Evolutionary conservation across 1,140 invertebrate genomes (phyloP).

Genomic region (Venturia canescens): DNA sequence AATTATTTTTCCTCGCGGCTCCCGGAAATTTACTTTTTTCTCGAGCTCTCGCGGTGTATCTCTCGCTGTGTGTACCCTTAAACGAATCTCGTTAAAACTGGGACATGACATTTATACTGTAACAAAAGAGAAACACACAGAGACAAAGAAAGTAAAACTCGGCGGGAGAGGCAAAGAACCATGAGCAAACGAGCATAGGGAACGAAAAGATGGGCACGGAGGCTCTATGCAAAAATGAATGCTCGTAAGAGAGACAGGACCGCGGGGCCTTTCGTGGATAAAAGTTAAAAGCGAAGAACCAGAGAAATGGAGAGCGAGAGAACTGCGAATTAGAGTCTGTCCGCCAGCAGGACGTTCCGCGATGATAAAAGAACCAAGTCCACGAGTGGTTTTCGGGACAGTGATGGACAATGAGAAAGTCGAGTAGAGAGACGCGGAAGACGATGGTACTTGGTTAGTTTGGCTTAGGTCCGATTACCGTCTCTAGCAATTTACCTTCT

Average conservation of each 20-base stretch:
- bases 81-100: not conserved
- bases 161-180: not conserved
- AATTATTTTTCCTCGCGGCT: not conserved
- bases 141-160: not conserved
- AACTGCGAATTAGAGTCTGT: conserved; percentile 16
- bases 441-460: conserved; percentile 35
- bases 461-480: conserved; percentile 42
- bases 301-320: not conserved
- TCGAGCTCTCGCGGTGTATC: not conserved
- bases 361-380: conserved; percentile 36
- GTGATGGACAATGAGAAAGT: not conserved
- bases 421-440: not conserved
- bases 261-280: conserved; percentile 6
- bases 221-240: conserved; percentile 21
- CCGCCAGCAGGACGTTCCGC: not conserved
- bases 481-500: conserved; percentile 39
- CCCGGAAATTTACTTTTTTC: not conserved
- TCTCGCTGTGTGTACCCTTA: not conserved
- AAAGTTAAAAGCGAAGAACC: conserved; percentile 41
- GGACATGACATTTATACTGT: not conserved
- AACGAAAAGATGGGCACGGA: not conserved
- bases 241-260: conserved; percentile 8
- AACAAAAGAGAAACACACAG: not conserved
- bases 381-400: not conserved
- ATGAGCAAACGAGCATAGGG: not conserved